Evolutionary conservation across 2,797 vertebrate genomes (phyloP).

Genomic region (Uromys caudimaculatus): DNA sequence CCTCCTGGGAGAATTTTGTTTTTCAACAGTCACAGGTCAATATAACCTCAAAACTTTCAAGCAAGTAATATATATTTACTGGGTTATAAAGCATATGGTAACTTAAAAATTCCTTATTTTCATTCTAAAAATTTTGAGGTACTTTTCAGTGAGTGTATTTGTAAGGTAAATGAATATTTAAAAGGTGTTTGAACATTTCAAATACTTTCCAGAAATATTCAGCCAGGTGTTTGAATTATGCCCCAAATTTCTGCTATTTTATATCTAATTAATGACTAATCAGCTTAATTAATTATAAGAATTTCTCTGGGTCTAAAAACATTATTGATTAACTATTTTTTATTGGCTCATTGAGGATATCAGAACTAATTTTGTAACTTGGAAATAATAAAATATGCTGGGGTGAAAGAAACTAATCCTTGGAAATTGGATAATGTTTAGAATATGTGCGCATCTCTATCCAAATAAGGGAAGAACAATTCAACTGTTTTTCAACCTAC

Average conservation of each 20-base stretch:
- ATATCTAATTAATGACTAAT: constrained; percentile 43
- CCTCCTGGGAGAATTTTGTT: constrained; percentile 58
- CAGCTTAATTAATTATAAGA: constrained; percentile 41
- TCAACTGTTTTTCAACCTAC: neutral
- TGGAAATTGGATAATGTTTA: neutral
- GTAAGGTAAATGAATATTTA: neutral
- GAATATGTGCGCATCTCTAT: neutral
- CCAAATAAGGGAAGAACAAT: neutral
- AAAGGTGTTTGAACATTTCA: constrained; percentile 15
- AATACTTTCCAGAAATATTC: constrained; percentile 19
- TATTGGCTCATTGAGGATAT: constrained; percentile 19
- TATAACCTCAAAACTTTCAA: neutral
- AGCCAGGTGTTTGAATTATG: constrained; percentile 27
- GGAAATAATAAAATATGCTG: neutral
- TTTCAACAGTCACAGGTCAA: constrained; percentile 59
- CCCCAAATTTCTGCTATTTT: neutral
- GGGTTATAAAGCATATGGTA: neutral
- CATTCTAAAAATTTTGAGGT: neutral
- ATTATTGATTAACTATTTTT: constrained; percentile 44
- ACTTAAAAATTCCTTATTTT: constrained; percentile 45
- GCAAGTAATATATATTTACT: neutral
- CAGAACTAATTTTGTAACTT: constrained; percentile 37
- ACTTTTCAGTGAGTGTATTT: neutral
- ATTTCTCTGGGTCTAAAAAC: constrained; percentile 40
- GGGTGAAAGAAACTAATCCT: neutral